Evolutionary conservation across 2,888 invertebrate genomes (phyloP).

Genomic region (Drosophila affinis): DNA sequence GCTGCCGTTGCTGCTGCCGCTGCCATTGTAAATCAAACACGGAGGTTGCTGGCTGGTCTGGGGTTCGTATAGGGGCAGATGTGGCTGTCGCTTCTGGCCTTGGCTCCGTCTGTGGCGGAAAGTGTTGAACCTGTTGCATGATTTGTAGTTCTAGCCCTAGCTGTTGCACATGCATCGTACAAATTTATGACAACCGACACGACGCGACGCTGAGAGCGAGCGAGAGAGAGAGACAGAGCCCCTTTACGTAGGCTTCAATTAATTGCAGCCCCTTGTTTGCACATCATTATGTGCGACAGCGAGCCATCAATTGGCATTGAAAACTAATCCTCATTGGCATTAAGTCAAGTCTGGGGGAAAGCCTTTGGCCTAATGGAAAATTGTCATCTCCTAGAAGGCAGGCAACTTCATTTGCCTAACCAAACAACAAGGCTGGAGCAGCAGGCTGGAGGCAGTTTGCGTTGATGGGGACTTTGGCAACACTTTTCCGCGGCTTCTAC

Average conservation of each 20-base stretch:
- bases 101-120: slow-evolving; percentile 23
- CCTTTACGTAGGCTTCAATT: slow-evolving; percentile 22
- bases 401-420: slow-evolving; percentile 56
- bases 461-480: neutral
- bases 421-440: slow-evolving; percentile 49
- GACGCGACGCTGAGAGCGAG: slow-evolving; percentile 10
- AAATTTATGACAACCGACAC: slow-evolving; percentile 47
- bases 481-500: slow-evolving; percentile 12
- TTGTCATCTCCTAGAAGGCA: slow-evolving; percentile 22
- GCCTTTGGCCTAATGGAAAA: slow-evolving; percentile 53
- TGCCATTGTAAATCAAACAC: slow-evolving; percentile 65
- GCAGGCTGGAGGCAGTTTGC: slow-evolving; percentile 11
- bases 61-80: slow-evolving; percentile 10
- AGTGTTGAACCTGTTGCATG: slow-evolving; percentile 71
- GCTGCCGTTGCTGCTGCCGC: slow-evolving; percentile 46
- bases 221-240: neutral
- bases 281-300: slow-evolving; percentile 56
- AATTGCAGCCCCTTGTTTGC: slow-evolving; percentile 50
- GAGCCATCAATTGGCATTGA: slow-evolving; percentile 36
- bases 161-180: slow-evolving; percentile 47
- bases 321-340: slow-evolving; percentile 36
- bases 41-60: slow-evolving; percentile 1
- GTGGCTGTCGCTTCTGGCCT: slow-evolving; percentile 41
- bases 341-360: slow-evolving; percentile 9
- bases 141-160: slow-evolving; percentile 50